These are phyloP conservation scores for Siderastrea siderea DNA, from an alignment of 92 coral and sea anemone species.

Conservation along the genomic window DNA sequence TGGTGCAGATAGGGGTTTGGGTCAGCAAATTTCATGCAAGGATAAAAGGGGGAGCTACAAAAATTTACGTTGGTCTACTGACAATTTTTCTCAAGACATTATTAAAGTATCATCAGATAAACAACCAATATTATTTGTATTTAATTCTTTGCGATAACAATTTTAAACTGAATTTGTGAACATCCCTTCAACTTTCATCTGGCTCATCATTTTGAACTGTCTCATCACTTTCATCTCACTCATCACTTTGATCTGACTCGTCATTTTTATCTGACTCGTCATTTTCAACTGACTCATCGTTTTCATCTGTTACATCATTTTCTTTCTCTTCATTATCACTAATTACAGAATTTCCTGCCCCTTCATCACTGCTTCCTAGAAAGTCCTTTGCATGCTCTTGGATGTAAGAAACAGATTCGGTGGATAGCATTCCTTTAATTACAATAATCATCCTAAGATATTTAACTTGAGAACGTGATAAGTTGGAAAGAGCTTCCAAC, in stretches of 20 bases:
- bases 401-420: constrained; percentile 19
- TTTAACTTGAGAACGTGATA: constrained; percentile 23
- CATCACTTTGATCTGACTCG: background rate
- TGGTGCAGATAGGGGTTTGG: constrained; percentile 1
- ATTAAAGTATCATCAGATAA: constrained; percentile 7
- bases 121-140: constrained; percentile 4
- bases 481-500: constrained; percentile 23
- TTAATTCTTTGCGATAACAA: constrained; percentile 1
- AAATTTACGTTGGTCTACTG: constrained; percentile 2
- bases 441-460: constrained; percentile 11
- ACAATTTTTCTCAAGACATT: background rate
- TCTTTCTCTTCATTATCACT: constrained; percentile 9
- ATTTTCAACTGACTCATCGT: too few relatives aligned
- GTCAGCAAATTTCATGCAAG: background rate
- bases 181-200: background rate
- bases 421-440: constrained; percentile 20
- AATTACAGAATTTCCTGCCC: constrained; percentile 25
- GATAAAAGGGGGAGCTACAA: constrained; percentile 2
- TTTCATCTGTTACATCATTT: too few relatives aligned
- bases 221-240: background rate
- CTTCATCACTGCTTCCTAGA: constrained; percentile 21
- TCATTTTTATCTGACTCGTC: too few relatives aligned
- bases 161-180: constrained; percentile 7
- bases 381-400: constrained; percentile 25
- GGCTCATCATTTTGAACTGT: too few relatives aligned